A percentile compares a stretch with the other conserved stretches of the same genome.
Evolutionary conservation across 2,888 invertebrate species (phyloP).

Genomic region (Eumerus sabulonum): DNA sequence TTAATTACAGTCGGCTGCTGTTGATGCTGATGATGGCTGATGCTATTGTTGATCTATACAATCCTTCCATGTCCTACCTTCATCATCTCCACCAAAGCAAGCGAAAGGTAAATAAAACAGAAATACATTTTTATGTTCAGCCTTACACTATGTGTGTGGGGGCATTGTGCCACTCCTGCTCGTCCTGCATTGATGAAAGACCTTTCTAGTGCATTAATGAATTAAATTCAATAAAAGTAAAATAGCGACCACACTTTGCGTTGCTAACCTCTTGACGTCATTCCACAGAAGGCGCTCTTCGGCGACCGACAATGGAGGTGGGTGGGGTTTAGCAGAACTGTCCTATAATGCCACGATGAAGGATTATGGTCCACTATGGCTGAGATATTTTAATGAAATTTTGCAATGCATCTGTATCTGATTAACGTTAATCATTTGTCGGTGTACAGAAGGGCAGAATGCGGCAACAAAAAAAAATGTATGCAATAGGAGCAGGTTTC

Average conservation of each 20-base stretch:
- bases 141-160: slow-evolving; percentile 8
- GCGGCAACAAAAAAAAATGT: background rate
- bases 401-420: slow-evolving; percentile 58
- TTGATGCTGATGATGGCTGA: slow-evolving; percentile 59
- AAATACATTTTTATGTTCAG: slow-evolving; percentile 27
- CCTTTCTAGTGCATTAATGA: slow-evolving; percentile 64
- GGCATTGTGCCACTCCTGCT: background rate
- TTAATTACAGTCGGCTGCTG: slow-evolving; percentile 61
- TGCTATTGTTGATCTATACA: slow-evolving; percentile 58
- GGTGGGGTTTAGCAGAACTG: slow-evolving; percentile 9
- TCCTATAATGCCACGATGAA: too few species aligned
- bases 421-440: slow-evolving; percentile 45
- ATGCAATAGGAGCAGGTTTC: slow-evolving; percentile 16
- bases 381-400: slow-evolving; percentile 55
- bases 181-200: slow-evolving; percentile 49
- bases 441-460: background rate
- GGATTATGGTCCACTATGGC: slow-evolving; percentile 1
- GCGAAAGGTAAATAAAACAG: slow-evolving; percentile 18
- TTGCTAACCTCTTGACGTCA: slow-evolving; percentile 5
- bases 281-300: slow-evolving; percentile 26
- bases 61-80: slow-evolving; percentile 1
- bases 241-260: slow-evolving; percentile 54
- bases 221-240: slow-evolving; percentile 67
- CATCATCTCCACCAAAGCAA: slow-evolving; percentile 2
- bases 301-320: slow-evolving; percentile 16